Conservation (phyloP, 2,888 invertebrate species). For the Silvanus unidentatus region DNA sequence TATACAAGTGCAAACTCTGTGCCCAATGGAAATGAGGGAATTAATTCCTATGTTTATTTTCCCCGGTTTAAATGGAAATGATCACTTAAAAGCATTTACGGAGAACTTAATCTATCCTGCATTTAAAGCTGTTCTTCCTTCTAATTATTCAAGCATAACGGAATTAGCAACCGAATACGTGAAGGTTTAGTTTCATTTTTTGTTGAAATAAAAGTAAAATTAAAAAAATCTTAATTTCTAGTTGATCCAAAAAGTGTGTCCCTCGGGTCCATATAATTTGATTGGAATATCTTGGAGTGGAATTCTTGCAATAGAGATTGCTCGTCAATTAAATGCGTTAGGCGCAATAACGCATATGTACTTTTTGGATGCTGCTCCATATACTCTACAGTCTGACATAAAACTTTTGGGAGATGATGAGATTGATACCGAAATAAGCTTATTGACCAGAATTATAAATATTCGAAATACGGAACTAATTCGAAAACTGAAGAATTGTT, state of each 20-base stretch:
- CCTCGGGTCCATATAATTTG: conserved; percentile 63
- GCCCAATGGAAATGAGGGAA: conserved; percentile 39
- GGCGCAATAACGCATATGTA: conserved; percentile 51
- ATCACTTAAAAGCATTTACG: conserved; percentile 32
- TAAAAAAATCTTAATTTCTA: too few relatives aligned
- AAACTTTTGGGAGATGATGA: conserved; percentile 44
- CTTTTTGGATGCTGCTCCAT: conserved; percentile 81
- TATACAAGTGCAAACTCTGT: conserved; percentile 38
- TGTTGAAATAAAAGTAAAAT: too few relatives aligned
- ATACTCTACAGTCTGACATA: conserved; percentile 56
- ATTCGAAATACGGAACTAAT: conserved; percentile 40
- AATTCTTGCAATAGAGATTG: conserved; percentile 73
- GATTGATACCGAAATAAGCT: conserved; percentile 47
- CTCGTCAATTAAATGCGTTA: conserved; percentile 64
- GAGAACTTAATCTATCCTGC: conserved; percentile 40
- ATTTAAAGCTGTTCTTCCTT: conserved; percentile 40
- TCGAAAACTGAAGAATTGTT: not conserved
- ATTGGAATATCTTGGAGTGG: conserved; percentile 89
- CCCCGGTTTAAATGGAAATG: conserved; percentile 38
- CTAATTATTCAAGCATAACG: conserved; percentile 25
- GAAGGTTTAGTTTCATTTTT: too few relatives aligned
- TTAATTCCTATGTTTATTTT: conserved; percentile 43
- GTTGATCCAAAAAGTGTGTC: conserved; percentile 53
- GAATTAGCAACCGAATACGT: conserved; percentile 36
- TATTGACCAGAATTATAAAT: conserved; percentile 54